Percentiles rank a stretch among this genome's conserved stretches.
Evolutionary conservation across 2,888 invertebrate genomes (phyloP).

Genomic region (Odontothrips loti): DNA sequence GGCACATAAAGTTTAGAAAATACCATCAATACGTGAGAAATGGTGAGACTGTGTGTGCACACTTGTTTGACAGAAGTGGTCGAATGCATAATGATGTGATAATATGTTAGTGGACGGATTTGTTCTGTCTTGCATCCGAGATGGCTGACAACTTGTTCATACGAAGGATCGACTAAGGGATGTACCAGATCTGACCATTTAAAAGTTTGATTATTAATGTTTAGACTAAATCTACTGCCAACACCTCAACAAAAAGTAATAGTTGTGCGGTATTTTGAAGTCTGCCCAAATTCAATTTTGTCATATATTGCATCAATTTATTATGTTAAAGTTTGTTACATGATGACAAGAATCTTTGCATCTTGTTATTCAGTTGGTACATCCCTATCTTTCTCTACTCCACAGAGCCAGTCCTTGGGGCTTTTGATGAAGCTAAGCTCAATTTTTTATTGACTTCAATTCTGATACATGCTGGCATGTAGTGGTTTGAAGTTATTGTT

Average conservation of each 20-base stretch:
- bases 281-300: too few species aligned
- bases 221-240: too few species aligned
- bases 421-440: not conserved
- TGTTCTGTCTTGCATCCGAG: not conserved
- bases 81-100: slow-evolving; percentile 22
- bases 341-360: too few species aligned
- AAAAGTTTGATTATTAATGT: too few species aligned
- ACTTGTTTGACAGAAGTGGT: not conserved
- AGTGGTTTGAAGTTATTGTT: not conserved
- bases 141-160: slow-evolving; percentile 3
- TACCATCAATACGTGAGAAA: not conserved
- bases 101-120: slow-evolving; percentile 2
- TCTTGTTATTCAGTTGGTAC: not conserved
- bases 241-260: too few species aligned
- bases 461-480: not conserved
- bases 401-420: not conserved
- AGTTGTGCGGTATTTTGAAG: too few species aligned
- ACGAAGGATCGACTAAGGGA: not conserved
- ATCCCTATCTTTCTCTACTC: not conserved
- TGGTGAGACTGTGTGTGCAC: slow-evolving; percentile 12
- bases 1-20: not conserved
- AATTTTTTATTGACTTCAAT: not conserved
- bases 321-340: too few species aligned
- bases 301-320: too few species aligned
- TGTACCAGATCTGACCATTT: not conserved